Base-by-base conservation (phyloP, 2,888 invertebrate genomes). In the Tuta absoluta region DNA sequence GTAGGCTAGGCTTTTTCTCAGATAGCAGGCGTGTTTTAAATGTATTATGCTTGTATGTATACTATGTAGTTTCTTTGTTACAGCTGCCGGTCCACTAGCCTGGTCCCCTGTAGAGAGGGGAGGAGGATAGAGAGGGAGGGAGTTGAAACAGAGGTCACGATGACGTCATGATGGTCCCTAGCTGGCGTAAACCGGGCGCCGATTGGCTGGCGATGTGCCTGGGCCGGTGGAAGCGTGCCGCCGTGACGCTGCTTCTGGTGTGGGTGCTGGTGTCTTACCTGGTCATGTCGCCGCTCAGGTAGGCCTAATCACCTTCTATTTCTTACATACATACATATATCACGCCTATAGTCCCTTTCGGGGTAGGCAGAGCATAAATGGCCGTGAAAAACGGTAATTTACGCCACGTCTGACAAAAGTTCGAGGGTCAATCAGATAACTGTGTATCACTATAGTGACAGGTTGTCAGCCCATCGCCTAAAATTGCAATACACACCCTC, bases 191-290 rank as follows among this genome's bases (percentile, higher is more conserved):
- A 14, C 12, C 21, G 1, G 53, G 19, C 21, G 53, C 49, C 49
- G 49, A 21, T 11, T 49, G 24, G 24, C 28, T 56, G 28, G 56
- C 5, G 28, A 56, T 56, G 56, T 28, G 14, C 56, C 56, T 56
- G 7, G 56, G 28, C 28, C 56, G 56, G 56, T 56, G 56, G 56
- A 56, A 56, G 77, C 89, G 93, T 41, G 89, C 91, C 65, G 89
- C 93, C 59, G 86, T 94, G 63, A 82, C 93, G 53, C 89, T 96
- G 71, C 86, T 96, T 67, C 85, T 93, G 41, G 86, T 95, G 61
- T 96, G 96, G 96, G 88, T 96, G 23, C 85, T 94, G 19, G 94
- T 96, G 75, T 93, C 96, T 21, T 92, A 96, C 71, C 85, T 96
- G 64, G 94, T 95, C 65, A 94, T 95, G 78, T 93, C 94, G 69